These are phyloP conservation scores for Agrotis clavis DNA, from an alignment of 2,888 invertebrate genomes.

Conservation along the genomic window DNA sequence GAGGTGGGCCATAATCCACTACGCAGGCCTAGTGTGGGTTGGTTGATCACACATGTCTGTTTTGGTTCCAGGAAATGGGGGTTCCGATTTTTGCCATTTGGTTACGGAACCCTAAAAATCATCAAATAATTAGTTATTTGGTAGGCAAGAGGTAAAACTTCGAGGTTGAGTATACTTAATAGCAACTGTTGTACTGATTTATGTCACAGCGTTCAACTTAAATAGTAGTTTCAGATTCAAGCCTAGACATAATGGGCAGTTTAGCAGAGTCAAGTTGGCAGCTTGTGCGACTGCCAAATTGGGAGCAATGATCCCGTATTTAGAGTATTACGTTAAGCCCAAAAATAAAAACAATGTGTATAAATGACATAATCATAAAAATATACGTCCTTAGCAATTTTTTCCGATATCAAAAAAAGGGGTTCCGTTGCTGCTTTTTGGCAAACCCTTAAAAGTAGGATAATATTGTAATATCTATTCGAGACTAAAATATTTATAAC, in stretches of 20 bases:
- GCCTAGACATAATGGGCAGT: background rate
- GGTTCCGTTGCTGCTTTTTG: no score
- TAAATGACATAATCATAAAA: background rate
- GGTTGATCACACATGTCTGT: no score
- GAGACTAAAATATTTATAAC: no score
- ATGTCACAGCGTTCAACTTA: background rate
- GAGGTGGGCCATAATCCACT: no score
- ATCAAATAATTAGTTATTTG: background rate
- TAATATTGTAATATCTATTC: no score
- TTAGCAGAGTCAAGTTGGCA: background rate
- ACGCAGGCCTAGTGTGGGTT: no score
- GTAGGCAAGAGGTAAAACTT: background rate
- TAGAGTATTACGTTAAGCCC: background rate
- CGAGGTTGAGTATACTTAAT: background rate
- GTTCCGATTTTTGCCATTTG: no score
- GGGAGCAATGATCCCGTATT: background rate
- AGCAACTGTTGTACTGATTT: background rate
- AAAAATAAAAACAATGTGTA: background rate
- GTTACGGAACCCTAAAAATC: no score
- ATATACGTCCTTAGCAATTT: background rate
- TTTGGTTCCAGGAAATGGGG: no score
- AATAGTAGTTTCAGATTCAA: background rate
- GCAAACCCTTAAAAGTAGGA: no score
- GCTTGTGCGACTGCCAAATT: constrained; percentile 1
- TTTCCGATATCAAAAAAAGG: background rate